Conservation (phyloP, 2,888 invertebrate genomes). For the Glaucopsyche alexis region DNA sequence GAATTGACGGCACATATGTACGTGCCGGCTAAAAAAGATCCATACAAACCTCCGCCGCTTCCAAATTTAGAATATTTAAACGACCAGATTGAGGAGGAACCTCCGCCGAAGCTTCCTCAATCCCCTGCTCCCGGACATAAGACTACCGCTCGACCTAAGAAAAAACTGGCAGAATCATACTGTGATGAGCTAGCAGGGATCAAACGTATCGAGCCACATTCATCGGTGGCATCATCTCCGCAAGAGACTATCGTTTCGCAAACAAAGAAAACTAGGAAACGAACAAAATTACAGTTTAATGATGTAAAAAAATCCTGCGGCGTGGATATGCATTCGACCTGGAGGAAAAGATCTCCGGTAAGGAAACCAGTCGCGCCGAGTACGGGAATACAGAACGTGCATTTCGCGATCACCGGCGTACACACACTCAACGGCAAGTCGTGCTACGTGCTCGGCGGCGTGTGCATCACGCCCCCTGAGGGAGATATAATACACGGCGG, state of each 20-base stretch:
- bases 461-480: conserved; percentile 52
- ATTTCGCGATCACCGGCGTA: conserved; percentile 62
- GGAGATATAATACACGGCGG: conserved; percentile 70
- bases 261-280: neutral
- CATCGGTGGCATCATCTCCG: conserved; percentile 43
- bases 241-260: conserved; percentile 28
- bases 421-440: conserved; percentile 51
- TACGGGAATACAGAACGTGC: conserved; percentile 55
- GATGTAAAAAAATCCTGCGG: conserved; percentile 57
- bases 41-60: conserved; percentile 51
- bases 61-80: conserved; percentile 62
- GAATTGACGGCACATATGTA: conserved; percentile 56
- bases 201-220: conserved; percentile 47
- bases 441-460: conserved; percentile 54
- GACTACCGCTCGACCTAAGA: conserved; percentile 62
- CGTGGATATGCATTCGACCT: conserved; percentile 48
- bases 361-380: conserved; percentile 53
- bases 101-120: conserved; percentile 36
- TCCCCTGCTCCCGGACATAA: neutral
- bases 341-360: conserved; percentile 41
- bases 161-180: conserved; percentile 51
- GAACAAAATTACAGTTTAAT: neutral
- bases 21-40: conserved; percentile 47
- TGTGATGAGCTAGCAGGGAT: conserved; percentile 64
- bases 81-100: conserved; percentile 60